Evolutionary conservation across 2,888 invertebrate species (phyloP).

Genomic region (Oasisia sp.): DNA sequence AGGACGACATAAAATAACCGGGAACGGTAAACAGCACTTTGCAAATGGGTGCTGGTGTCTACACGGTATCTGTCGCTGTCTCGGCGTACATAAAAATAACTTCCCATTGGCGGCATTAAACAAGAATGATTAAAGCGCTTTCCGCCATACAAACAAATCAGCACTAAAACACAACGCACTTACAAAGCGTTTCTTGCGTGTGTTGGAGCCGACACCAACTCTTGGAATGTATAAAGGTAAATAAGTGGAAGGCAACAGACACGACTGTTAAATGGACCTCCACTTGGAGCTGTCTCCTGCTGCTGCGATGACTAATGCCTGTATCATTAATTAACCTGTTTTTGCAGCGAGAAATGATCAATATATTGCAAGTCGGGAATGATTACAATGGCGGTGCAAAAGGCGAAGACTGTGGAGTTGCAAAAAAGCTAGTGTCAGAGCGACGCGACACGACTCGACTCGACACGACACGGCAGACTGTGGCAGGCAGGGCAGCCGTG

Average conservation of each 20-base stretch:
- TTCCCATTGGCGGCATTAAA: background rate
- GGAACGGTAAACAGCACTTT: background rate
- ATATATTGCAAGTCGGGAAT: background rate
- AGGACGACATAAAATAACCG: background rate
- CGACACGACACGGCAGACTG: background rate
- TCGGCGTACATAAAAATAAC: background rate
- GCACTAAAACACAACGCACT: background rate
- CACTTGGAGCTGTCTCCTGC: background rate
- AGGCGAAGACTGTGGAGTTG: background rate
- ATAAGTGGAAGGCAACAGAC: background rate
- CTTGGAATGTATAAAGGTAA: background rate
- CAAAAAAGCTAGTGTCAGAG: background rate
- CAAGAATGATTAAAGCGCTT: no score
- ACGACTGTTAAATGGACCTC: background rate
- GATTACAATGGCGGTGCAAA: background rate
- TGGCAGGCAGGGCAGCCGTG: background rate
- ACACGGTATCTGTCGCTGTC: background rate
- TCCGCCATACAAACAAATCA: no score
- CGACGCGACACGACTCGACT: background rate
- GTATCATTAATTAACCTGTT: background rate
- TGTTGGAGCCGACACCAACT: background rate
- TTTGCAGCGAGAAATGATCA: background rate
- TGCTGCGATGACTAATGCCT: background rate
- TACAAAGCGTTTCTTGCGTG: background rate
- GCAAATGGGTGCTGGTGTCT: background rate